phyloP scores from a whole-genome alignment of 1,140 invertebrate species.

The Mylabris phalerata region DNA sequence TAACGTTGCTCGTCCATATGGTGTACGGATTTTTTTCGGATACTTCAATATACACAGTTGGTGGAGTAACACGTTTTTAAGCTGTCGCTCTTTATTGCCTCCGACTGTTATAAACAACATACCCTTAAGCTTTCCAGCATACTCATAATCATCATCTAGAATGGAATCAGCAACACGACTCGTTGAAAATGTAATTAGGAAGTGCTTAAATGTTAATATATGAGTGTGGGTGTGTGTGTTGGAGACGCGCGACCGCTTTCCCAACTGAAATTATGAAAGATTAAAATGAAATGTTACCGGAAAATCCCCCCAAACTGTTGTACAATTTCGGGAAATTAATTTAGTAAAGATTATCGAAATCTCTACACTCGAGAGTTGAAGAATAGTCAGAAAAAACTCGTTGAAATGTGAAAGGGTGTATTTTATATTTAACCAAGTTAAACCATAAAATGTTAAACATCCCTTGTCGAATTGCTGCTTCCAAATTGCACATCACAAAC shows the following conservation, averaged over 20 bases:
- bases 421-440: not conserved
- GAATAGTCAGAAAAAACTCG: too few species aligned
- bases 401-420: too few species aligned
- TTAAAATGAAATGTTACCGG: not conserved
- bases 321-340: too few species aligned
- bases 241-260: too few species aligned
- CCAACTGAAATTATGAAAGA: not conserved
- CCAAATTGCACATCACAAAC: constrained; percentile 4
- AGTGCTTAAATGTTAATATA: constrained; percentile 18
- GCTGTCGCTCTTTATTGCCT: constrained; percentile 29
- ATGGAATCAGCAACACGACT: constrained; percentile 3
- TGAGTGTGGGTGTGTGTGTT: not conserved
- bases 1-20: constrained; percentile 17
- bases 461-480: constrained; percentile 13
- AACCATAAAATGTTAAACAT: constrained; percentile 11
- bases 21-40: constrained; percentile 7
- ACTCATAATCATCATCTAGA: constrained; percentile 2
- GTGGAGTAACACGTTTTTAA: constrained; percentile 28
- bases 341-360: too few species aligned
- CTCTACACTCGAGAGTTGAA: too few species aligned
- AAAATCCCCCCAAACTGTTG: too few species aligned
- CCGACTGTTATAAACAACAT: constrained; percentile 19
- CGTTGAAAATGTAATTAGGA: constrained; percentile 24
- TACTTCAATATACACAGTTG: constrained; percentile 4
- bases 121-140: not conserved